Evolutionary conservation across 2,888 invertebrate species (phyloP).

Genomic region (Ypsolopha sequella): DNA sequence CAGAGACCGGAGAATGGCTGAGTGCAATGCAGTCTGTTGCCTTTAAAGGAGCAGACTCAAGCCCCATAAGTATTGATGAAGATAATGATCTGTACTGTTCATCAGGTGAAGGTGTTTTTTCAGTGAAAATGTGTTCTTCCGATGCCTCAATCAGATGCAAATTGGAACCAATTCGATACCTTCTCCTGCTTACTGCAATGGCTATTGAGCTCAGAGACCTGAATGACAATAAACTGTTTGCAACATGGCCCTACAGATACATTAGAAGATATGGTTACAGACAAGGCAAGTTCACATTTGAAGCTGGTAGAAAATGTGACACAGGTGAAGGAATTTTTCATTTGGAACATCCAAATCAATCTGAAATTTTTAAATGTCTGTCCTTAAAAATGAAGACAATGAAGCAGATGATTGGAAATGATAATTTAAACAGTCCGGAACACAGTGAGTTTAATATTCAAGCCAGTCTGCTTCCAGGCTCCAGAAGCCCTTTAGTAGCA

Average conservation of each 20-base stretch:
- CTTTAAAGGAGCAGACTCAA: slow-evolving; percentile 76
- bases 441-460: slow-evolving; percentile 81
- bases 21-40: slow-evolving; percentile 84
- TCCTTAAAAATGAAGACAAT: slow-evolving; percentile 88
- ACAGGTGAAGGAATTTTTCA: slow-evolving; percentile 88
- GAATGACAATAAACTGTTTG: slow-evolving; percentile 74
- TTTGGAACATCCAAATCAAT: slow-evolving; percentile 84
- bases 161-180: slow-evolving; percentile 78
- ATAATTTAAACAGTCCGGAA: slow-evolving; percentile 74
- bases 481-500: slow-evolving; percentile 84
- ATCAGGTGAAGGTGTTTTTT: slow-evolving; percentile 85
- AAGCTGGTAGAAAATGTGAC: slow-evolving; percentile 88
- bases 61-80: slow-evolving; percentile 78
- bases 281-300: slow-evolving; percentile 88
- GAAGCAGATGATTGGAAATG: slow-evolving; percentile 84
- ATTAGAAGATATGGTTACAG: slow-evolving; percentile 89
- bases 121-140: slow-evolving; percentile 81
- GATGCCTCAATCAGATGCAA: slow-evolving; percentile 84
- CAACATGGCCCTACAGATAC: slow-evolving; percentile 88
- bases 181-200: slow-evolving; percentile 79
- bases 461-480: slow-evolving; percentile 82
- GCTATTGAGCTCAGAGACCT: slow-evolving; percentile 81
- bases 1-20: slow-evolving; percentile 83
- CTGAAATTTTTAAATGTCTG: slow-evolving; percentile 85
- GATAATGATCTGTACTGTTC: slow-evolving; percentile 92